Evolutionary conservation across 2,113 vertebrate genomes (phyloP).

Genomic region (Sisor rabdophorus): DNA sequence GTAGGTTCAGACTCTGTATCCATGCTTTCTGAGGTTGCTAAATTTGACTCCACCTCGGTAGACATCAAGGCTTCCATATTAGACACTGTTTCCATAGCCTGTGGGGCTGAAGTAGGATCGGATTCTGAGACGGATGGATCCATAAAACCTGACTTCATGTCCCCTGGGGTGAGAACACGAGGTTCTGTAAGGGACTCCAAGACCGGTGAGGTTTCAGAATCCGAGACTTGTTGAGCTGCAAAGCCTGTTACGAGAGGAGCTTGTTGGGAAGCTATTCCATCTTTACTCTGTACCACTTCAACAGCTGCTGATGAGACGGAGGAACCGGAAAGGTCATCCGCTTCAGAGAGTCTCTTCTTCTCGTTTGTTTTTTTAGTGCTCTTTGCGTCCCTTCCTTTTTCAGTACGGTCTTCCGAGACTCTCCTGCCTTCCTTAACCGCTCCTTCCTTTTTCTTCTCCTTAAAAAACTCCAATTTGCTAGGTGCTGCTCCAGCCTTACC

Average conservation of each 20-base stretch:
- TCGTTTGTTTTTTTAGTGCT: conserved; percentile 57
- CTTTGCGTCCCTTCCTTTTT: conserved; percentile 57
- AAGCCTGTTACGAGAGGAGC: neutral
- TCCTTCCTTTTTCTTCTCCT: conserved; percentile 74
- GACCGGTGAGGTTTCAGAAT: neutral
- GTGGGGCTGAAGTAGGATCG: neutral
- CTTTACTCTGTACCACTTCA: neutral
- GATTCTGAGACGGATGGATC: neutral
- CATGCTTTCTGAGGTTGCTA: neutral
- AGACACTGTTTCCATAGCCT: conserved; percentile 3
- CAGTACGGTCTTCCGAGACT: conserved; percentile 66
- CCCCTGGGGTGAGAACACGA: neutral
- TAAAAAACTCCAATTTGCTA: conserved; percentile 58
- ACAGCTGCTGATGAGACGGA: neutral
- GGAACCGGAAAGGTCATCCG: conserved; percentile 26
- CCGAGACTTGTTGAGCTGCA: neutral
- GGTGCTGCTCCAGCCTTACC: conserved; percentile 61
- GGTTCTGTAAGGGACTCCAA: neutral
- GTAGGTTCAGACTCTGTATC: neutral
- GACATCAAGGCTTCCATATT: neutral
- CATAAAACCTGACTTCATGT: neutral
- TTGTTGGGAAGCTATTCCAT: neutral
- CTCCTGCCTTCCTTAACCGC: conserved; percentile 73
- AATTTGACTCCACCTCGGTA: neutral
- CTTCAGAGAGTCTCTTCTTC: conserved; percentile 55